Evolutionary conservation across 2,113 vertebrate species (phyloP).

Genomic region (Gambusia holbrooki): DNA sequence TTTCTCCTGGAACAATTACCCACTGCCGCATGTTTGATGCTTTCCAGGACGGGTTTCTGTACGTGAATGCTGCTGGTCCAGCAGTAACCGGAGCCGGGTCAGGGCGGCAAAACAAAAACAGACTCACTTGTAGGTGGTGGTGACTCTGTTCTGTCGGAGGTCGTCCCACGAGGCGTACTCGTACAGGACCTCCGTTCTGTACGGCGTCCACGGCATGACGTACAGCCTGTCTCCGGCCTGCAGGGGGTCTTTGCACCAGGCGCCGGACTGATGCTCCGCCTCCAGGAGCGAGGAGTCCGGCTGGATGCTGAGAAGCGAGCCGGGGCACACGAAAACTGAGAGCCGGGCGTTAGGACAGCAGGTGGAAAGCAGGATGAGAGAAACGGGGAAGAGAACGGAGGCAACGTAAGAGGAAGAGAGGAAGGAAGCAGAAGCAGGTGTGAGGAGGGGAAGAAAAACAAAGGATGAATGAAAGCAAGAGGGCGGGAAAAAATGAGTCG

Average conservation of each 20-base stretch:
- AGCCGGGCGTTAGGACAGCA: constrained; percentile 47
- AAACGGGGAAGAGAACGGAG: constrained; percentile 25
- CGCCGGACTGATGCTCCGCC: constrained; percentile 91
- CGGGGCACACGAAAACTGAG: constrained; percentile 94
- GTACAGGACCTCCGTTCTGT: constrained; percentile 91
- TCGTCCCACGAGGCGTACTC: constrained; percentile 94
- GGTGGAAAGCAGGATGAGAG: constrained; percentile 49
- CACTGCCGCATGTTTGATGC: background rate
- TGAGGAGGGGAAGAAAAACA: constrained; percentile 38
- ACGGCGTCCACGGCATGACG: constrained; percentile 96
- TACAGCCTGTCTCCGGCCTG: constrained; percentile 93
- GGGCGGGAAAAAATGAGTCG: constrained; percentile 62
- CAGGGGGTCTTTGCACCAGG: constrained; percentile 95
- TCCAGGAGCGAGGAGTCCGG: constrained; percentile 88
- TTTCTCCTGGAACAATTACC: too few relatives aligned
- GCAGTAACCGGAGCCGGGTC: background rate
- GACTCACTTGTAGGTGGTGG: constrained; percentile 90
- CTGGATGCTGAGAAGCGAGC: constrained; percentile 88
- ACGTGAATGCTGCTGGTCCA: background rate
- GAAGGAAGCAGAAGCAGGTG: constrained; percentile 43
- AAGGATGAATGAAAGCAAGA: constrained; percentile 59
- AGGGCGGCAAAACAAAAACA: background rate
- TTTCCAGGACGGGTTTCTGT: too few relatives aligned
- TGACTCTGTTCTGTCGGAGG: constrained; percentile 86
- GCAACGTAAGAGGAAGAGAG: constrained; percentile 32